Conservation (phyloP, 2,797 vertebrate genomes). For the Channa striata region DNA sequence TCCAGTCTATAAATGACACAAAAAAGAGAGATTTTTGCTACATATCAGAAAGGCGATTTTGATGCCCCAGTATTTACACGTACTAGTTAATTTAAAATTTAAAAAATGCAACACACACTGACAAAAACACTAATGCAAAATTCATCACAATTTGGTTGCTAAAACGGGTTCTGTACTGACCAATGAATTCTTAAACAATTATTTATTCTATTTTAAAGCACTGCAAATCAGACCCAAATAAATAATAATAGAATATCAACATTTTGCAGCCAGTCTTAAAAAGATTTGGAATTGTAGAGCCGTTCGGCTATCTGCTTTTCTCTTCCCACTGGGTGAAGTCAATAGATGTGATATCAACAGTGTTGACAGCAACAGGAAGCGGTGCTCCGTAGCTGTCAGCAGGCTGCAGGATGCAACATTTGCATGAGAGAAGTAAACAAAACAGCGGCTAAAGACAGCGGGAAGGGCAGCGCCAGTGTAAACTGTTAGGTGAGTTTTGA, state of each 20-base stretch:
- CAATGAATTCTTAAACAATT: background rate
- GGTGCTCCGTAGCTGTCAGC: slow-evolving; percentile 55
- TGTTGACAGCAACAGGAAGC: slow-evolving; percentile 76
- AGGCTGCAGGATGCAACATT: slow-evolving; percentile 67
- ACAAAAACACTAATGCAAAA: slow-evolving; percentile 5
- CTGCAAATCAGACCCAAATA: background rate
- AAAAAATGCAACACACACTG: background rate
- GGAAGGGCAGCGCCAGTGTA: slow-evolving; percentile 56
- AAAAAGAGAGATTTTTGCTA: slow-evolving; percentile 53
- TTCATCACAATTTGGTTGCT: background rate
- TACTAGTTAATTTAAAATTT: slow-evolving; percentile 6
- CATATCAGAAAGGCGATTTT: slow-evolving; percentile 30
- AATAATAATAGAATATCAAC: background rate
- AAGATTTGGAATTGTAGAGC: background rate
- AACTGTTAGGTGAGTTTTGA: slow-evolving; percentile 73
- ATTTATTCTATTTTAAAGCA: background rate
- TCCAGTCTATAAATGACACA: slow-evolving; percentile 54
- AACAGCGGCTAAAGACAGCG: slow-evolving; percentile 61
- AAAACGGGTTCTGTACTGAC: background rate
- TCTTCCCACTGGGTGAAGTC: slow-evolving; percentile 57
- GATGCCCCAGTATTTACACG: slow-evolving; percentile 28
- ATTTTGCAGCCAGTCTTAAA: background rate
- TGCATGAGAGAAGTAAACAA: slow-evolving; percentile 76
- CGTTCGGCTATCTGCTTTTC: slow-evolving; percentile 37
- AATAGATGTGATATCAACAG: slow-evolving; percentile 68